Base-by-base conservation (phyloP, 2,797 vertebrate genomes). In the Thaleichthys pacificus region DNA sequence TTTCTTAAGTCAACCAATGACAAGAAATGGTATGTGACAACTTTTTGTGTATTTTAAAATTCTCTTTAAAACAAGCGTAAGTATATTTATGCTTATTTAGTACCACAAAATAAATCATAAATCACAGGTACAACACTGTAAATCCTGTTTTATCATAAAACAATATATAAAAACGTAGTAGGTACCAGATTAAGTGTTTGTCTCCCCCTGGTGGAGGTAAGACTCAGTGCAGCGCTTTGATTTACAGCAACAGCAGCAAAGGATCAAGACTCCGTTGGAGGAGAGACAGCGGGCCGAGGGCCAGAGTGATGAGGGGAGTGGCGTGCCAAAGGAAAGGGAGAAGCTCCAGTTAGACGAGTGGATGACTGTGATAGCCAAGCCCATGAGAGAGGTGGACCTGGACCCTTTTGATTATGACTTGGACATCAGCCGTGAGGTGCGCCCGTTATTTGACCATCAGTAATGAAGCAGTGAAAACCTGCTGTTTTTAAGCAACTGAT, bases 341-440 rank as follows among this genome's bases (percentile, higher is more conserved):
- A 88, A 91, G 70, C 86, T 87, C 60, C 90, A 88, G 15, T 94
- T 94, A 35, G 92, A 93, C 0, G 93, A 91, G 78, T 96, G 96
- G 95, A 72, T 95, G 69, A 94, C 79, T 30, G 85, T 84, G 42
- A 87, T 83, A 3, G 90, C 92, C 28, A 81, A 86, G 19, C 78
- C 80, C 21, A 72, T 95, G 61, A 93, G 85, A 68, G 95, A 97
- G 81, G 77, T 85, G 77, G 97, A 98, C 57, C 78, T 97, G 86
- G 97, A 98, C 57, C 94, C 95, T 19, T 85, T 95, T 5, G 94
- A 97, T 82, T 98, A 96, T 71, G 91, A 96, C 80, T 86, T 98
- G 88, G 95, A 98, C 74, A 95, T 99, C 91, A 95, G 90, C 90
- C 92, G 92, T 90, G 95, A 98, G 96, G 97, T 99, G 93, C 87